These are phyloP conservation scores for Acridotheres tristis DNA, from an alignment of 2,797 vertebrate genomes.

Conservation along the genomic window DNA sequence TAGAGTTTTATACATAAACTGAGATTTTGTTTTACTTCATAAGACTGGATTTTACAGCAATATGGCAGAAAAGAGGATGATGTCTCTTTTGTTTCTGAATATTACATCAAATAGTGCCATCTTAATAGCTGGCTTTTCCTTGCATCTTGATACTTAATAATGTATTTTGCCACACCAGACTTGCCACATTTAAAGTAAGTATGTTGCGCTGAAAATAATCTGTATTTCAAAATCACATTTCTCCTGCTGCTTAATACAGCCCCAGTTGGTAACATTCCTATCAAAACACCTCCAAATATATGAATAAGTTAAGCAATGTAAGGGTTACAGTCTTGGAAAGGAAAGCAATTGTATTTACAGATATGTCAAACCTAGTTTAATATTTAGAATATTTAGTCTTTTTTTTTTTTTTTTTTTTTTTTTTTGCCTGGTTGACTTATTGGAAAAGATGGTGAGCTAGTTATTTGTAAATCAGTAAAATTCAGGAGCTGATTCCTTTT, in stretches of 20 bases:
- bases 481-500: background rate
- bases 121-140: background rate
- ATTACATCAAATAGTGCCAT: background rate
- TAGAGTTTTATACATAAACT: background rate
- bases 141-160: background rate
- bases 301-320: background rate
- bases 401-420: background rate
- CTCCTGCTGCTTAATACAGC: background rate
- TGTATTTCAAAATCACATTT: background rate
- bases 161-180: background rate
- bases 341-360: background rate
- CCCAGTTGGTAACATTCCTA: background rate
- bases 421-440: background rate
- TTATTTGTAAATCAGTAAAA: background rate
- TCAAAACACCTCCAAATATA: background rate
- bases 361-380: background rate
- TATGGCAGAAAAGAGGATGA: background rate
- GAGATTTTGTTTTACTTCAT: accelerated
- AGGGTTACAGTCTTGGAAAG: background rate
- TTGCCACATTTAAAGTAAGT: background rate
- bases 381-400: background rate
- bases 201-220: background rate
- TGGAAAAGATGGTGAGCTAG: background rate
- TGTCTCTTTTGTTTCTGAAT: background rate
- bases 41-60: background rate